phyloP scores from a whole-genome alignment of 2,113 vertebrate genomes.

The Ctenomys sociabilis region DNA sequence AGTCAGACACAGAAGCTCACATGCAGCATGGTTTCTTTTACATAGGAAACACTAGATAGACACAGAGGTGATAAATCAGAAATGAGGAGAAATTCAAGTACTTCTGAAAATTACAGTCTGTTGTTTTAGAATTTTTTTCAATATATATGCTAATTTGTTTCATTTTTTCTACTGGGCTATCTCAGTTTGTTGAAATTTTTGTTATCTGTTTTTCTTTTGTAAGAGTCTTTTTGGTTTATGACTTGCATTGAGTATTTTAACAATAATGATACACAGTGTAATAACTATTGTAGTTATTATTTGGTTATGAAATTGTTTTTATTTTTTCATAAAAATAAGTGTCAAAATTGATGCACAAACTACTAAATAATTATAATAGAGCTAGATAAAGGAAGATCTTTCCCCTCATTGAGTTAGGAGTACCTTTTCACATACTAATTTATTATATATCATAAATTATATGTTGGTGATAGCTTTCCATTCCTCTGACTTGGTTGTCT shows the following conservation, averaged over 20 bases:
- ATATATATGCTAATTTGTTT: background rate
- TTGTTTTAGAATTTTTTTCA: background rate
- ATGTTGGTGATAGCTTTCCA: background rate
- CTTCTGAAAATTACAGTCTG: background rate
- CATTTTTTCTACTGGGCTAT: too few species aligned
- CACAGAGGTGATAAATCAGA: background rate
- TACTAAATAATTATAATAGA: constrained; percentile 26
- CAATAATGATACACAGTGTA: background rate
- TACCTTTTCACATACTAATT: background rate
- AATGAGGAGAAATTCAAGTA: background rate
- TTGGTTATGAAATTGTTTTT: background rate
- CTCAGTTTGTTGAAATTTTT: too few species aligned
- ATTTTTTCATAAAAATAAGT: background rate
- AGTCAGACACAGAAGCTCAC: background rate
- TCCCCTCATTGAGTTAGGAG: background rate
- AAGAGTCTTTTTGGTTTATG: background rate
- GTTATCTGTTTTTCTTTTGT: too few species aligned
- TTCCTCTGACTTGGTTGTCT: background rate
- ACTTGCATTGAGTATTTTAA: background rate
- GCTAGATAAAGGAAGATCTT: background rate
- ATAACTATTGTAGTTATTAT: background rate
- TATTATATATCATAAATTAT: background rate
- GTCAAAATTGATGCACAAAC: background rate
- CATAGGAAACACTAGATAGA: background rate
- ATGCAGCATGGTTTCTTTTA: background rate